phyloP scores from a whole-genome alignment of 2,797 vertebrate genomes.

The Garrulus glandarius region DNA sequence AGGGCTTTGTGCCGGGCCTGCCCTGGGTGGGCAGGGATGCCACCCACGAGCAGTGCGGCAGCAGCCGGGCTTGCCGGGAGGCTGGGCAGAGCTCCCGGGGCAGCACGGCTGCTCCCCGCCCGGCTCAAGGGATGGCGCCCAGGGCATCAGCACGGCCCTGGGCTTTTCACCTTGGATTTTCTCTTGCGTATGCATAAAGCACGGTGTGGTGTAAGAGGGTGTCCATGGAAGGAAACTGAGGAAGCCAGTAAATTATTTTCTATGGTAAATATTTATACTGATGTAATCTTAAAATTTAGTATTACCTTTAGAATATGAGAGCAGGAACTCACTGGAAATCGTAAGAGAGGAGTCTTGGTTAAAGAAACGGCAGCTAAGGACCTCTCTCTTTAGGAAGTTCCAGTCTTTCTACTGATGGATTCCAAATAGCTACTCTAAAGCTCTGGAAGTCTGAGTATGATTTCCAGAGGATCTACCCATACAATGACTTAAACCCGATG shows the following conservation, averaged over 20 bases:
- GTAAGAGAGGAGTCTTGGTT: not conserved
- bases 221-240: not conserved
- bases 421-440: not conserved
- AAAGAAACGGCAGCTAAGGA: not conserved
- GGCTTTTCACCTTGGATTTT: not conserved
- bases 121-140: rapidly evolving
- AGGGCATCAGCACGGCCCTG: not conserved
- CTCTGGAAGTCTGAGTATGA: not conserved
- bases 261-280: not conserved
- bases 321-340: not conserved
- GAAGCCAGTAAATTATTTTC: not conserved
- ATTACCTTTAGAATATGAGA: not conserved
- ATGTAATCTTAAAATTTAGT: not conserved
- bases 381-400: not conserved
- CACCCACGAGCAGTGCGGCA: rapidly evolving
- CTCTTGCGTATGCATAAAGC: not conserved
- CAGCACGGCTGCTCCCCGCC: not conserved
- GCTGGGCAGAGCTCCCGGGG: not conserved
- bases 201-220: not conserved
- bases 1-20: too few relatives aligned
- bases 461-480: not conserved
- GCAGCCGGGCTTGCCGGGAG: not conserved
- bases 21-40: not conserved
- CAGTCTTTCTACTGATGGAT: not conserved
- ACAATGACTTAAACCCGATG: not conserved